A percentile compares a stretch with the other conserved stretches of the same genome.
Conservation (phyloP, 2,113 vertebrate species). For the Plotosus lineatus region DNA sequence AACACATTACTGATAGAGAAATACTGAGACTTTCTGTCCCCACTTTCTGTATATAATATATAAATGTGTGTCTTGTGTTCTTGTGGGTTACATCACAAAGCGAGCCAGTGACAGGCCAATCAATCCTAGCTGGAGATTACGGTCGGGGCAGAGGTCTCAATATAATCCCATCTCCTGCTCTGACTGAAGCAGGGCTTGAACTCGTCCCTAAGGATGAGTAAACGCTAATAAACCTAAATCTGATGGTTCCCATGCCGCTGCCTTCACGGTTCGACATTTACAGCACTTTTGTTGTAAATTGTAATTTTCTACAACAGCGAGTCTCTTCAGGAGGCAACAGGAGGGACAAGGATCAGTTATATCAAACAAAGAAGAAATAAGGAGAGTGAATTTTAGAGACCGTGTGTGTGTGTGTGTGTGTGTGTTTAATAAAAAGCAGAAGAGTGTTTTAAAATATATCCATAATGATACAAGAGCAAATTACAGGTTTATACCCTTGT, state of each 20-base stretch:
- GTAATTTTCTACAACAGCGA: constrained; percentile 1
- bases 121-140: constrained; percentile 15
- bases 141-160: constrained; percentile 14
- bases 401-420: not conserved
- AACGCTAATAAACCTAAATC: not conserved
- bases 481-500: not conserved
- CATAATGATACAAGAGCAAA: not conserved
- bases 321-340: not conserved
- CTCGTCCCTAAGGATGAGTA: not conserved
- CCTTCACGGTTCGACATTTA: not conserved
- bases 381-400: no score
- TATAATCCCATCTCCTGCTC: not conserved
- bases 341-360: not conserved
- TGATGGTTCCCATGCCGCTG: not conserved
- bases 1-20: no score
- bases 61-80: not conserved
- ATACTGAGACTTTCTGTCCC: no score
- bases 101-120: constrained; percentile 1
- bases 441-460: not conserved
- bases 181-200: not conserved
- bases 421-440: not conserved
- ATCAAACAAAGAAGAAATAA: not conserved
- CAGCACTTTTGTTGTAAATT: not conserved
- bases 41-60: not conserved
- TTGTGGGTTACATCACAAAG: not conserved